These are phyloP conservation scores for Ancistrus triradiatus DNA, from an alignment of 2,113 vertebrate species.

Conservation along the genomic window DNA sequence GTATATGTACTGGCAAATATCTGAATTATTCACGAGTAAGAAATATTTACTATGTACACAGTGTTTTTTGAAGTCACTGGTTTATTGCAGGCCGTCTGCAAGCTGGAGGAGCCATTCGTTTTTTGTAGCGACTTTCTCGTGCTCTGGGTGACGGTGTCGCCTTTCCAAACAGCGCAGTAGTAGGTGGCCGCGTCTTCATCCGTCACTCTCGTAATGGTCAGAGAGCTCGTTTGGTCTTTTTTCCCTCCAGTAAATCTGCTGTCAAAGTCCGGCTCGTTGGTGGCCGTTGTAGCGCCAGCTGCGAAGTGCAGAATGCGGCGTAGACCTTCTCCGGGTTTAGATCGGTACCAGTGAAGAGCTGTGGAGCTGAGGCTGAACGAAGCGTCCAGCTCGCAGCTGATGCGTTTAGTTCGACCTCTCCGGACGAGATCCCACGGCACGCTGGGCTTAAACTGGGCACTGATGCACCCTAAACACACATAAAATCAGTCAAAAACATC, in stretches of 20 bases:
- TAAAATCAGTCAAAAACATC: not conserved
- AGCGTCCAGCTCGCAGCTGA: not conserved
- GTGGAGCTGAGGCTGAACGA: not conserved
- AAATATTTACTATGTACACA: too few species aligned
- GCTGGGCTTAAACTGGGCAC: not conserved
- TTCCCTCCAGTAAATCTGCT: not conserved
- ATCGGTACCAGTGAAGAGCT: conserved; percentile 15
- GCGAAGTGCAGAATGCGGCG: conserved; percentile 17
- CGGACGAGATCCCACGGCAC: fast-evolving
- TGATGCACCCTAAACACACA: conserved; percentile 8
- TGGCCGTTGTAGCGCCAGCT: not conserved
- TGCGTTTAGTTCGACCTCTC: not conserved
- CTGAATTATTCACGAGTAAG: too few species aligned
- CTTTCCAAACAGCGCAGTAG: not conserved
- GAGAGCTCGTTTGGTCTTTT: not conserved
- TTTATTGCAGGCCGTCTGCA: too few species aligned
- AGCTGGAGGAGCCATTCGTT: not conserved
- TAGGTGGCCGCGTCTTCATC: not conserved
- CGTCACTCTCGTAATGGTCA: not conserved
- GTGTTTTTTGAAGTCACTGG: too few species aligned
- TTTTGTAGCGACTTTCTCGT: not conserved
- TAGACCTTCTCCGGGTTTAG: not conserved
- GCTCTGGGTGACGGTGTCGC: not conserved
- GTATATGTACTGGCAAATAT: too few species aligned
- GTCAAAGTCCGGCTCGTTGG: not conserved